phyloP scores from a whole-genome alignment of 2,113 vertebrate genomes.

The Scalopus aquaticus region DNA sequence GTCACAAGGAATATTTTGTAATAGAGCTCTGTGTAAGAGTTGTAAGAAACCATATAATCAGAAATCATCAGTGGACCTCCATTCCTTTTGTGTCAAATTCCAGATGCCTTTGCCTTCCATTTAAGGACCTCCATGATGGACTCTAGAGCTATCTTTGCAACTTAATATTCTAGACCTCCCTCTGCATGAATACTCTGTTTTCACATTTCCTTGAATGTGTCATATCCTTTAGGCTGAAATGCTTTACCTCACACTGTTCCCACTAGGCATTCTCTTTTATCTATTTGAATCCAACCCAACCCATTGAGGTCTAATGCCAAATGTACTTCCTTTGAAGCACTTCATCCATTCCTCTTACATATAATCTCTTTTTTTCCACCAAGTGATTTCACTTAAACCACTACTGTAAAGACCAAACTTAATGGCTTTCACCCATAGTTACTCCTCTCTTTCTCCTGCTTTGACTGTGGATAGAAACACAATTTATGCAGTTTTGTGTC shows the following conservation, averaged over 20 bases:
- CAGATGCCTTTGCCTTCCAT: neutral
- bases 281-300: neutral
- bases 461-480: neutral
- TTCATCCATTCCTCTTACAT: neutral
- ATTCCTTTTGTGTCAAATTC: neutral
- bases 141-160: neutral
- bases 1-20: neutral
- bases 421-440: neutral
- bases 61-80: neutral
- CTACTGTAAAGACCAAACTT: neutral
- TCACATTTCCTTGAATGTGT: neutral
- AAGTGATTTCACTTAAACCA: neutral
- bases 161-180: neutral
- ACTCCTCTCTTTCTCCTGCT: neutral
- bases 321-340: neutral
- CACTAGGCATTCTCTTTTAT: neutral
- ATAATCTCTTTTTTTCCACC: neutral
- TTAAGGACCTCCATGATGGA: too few relatives aligned
- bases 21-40: neutral
- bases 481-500: neutral
- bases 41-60: neutral
- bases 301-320: neutral
- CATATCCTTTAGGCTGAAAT: neutral
- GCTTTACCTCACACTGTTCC: neutral
- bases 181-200: neutral